Percentiles rank a stretch among this genome's conserved stretches.
These are phyloP conservation scores for Brevimyrus niger DNA, from an alignment of 2,113 vertebrate species.

Conservation along the genomic window DNA sequence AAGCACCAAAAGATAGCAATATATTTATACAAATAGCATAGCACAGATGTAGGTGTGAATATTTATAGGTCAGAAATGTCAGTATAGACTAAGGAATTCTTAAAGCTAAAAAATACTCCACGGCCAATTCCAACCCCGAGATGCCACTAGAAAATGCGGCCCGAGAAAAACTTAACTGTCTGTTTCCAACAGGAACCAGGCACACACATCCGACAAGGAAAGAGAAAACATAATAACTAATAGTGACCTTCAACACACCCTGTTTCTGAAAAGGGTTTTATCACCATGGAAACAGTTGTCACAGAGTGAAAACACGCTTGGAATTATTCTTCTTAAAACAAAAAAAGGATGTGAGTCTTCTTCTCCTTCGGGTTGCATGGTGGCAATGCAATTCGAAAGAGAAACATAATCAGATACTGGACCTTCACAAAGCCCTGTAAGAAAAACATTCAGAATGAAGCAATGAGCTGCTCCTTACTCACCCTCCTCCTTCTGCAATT, in stretches of 20 bases:
- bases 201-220: background rate
- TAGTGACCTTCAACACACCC: background rate
- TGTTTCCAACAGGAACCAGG: background rate
- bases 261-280: background rate
- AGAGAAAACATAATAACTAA: background rate
- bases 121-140: background rate
- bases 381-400: background rate
- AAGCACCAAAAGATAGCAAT: background rate
- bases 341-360: background rate
- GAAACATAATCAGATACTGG: background rate
- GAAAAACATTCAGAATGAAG: background rate
- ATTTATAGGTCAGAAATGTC: background rate
- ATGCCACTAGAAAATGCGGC: background rate
- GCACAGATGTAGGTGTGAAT: background rate
- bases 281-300: background rate
- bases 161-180: background rate
- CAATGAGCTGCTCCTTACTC: background rate
- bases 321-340: background rate
- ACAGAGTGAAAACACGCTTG: background rate
- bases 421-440: background rate
- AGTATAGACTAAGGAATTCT: background rate
- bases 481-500: too few relatives aligned
- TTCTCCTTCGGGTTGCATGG: background rate
- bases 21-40: background rate
- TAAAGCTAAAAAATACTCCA: background rate